Percentiles rank a stretch among this genome's conserved stretches.
These are phyloP conservation scores for Ormyrus labotus DNA, from an alignment of 2,888 invertebrate genomes.

Conservation along the genomic window DNA sequence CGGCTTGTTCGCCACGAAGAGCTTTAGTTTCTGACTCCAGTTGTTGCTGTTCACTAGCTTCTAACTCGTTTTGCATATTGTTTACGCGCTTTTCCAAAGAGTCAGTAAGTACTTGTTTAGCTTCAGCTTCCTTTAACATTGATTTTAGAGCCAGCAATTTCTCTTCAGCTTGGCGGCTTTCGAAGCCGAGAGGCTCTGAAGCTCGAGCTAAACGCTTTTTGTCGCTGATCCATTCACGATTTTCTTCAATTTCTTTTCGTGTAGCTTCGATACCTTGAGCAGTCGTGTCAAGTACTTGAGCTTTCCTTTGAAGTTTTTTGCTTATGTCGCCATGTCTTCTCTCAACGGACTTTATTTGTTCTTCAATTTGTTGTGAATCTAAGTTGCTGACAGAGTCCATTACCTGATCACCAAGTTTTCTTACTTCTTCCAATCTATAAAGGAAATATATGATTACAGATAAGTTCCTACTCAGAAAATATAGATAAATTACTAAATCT, in stretches of 20 bases:
- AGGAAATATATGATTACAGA: background rate
- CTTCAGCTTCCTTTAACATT: conserved; percentile 89
- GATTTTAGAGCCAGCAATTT: conserved; percentile 84
- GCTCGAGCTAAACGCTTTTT: conserved; percentile 83
- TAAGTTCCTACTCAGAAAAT: background rate
- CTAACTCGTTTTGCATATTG: conserved; percentile 90
- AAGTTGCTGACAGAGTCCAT: conserved; percentile 89
- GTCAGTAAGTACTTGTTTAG: conserved; percentile 88
- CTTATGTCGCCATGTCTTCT: conserved; percentile 89
- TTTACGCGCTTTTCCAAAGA: conserved; percentile 89
- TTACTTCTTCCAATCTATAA: conserved; percentile 82
- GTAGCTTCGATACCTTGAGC: conserved; percentile 90
- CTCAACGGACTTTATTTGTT: conserved; percentile 90
- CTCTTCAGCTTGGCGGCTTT: conserved; percentile 86
- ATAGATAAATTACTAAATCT: background rate
- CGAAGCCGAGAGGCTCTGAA: conserved; percentile 84
- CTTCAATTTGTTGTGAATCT: conserved; percentile 93
- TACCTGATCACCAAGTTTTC: conserved; percentile 83
- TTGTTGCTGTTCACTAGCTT: conserved; percentile 88
- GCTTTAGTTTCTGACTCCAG: conserved; percentile 85
- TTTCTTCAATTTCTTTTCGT: conserved; percentile 86
- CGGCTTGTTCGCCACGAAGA: conserved; percentile 85
- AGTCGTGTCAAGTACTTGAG: conserved; percentile 89
- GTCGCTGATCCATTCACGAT: conserved; percentile 87
- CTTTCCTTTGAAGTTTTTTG: conserved; percentile 89